Evolutionary conservation across 2,797 vertebrate species (phyloP).

Genomic region (Sebastolobus altivelis): DNA sequence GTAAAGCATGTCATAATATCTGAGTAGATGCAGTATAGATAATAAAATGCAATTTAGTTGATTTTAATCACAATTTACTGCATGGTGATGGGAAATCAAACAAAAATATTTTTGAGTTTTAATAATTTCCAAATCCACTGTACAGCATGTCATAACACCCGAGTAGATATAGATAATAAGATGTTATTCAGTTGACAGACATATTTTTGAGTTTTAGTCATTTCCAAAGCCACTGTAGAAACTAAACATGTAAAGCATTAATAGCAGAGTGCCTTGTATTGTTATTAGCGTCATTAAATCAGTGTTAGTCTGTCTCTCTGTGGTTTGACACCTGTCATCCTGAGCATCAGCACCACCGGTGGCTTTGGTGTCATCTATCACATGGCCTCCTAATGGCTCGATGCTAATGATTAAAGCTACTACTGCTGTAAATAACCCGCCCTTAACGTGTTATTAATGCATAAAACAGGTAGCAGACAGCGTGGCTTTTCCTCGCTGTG

Average conservation of each 20-base stretch:
- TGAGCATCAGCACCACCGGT: constrained; percentile 70
- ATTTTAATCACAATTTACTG: background rate
- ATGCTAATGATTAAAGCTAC: constrained; percentile 58
- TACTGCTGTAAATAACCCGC: constrained; percentile 23
- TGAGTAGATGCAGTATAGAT: background rate
- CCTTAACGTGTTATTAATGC: constrained; percentile 18
- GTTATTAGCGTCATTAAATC: background rate
- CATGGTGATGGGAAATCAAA: background rate
- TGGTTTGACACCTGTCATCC: constrained; percentile 81
- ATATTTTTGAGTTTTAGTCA: background rate
- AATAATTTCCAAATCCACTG: background rate
- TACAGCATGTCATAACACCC: background rate
- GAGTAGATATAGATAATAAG: background rate
- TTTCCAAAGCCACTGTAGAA: background rate
- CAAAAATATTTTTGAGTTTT: background rate
- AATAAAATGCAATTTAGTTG: background rate
- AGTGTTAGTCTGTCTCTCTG: constrained; percentile 1
- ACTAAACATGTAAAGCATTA: background rate
- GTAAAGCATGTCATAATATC: background rate
- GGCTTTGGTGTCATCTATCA: constrained; percentile 65
- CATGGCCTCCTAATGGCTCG: constrained; percentile 78
- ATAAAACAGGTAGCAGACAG: background rate
- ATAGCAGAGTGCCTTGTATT: background rate
- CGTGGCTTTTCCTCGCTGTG: background rate
- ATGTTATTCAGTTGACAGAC: background rate